Evolutionary conservation across 2,888 invertebrate genomes (phyloP), one percentile per base, ranked within the genome.

Genomic region (Scaptomyza tumidula): DNA sequence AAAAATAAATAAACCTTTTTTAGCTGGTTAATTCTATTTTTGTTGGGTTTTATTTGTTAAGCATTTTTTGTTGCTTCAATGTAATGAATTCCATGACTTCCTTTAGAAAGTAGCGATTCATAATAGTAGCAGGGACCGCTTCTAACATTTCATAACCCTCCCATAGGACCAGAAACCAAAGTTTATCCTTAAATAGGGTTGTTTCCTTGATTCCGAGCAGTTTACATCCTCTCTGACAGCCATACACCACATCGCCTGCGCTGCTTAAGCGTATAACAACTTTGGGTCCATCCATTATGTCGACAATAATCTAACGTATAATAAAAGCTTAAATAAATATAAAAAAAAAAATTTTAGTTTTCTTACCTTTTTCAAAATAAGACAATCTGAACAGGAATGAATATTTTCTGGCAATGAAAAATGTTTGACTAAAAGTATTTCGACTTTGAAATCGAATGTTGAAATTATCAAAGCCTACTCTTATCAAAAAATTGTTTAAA

Each of bases 401-500:
- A 33, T 16, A 5, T 11, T 16, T 4, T 13, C 29, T 7, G 46
- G 7, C 13, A 13, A 13, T 9, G 13, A 48, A 31, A 16, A 5
- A 3, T 49, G 11, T 19, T 49, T 3, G 29, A 6, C 10, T n/a
- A 19, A 33, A 19, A 49, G 7, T 16, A 33, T 13, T 14, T 16
- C 5, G 31, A 11, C 29, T 48, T 49, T 10, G 2, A 9, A 33
- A 10, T 11, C 10, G 10, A 35, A 19, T 33, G 19, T 3, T n/a
- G 9, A 9, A 13, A n/a, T 49, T 33, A 6, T 33, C 33, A 50
- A 50, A 10, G 50, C 50, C 4, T 35, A 35, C 50, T 50, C 3
- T n/a, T 46, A 31, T 29, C 29, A n/a, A 24, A n/a, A 10, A 10
- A 31, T n/a, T 27, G 62, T 68, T 16, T 10, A 16, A 80, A 66